These are phyloP conservation scores for Agrilus cyanescens DNA, from an alignment of 2,888 invertebrate genomes.

Conservation along the genomic window DNA sequence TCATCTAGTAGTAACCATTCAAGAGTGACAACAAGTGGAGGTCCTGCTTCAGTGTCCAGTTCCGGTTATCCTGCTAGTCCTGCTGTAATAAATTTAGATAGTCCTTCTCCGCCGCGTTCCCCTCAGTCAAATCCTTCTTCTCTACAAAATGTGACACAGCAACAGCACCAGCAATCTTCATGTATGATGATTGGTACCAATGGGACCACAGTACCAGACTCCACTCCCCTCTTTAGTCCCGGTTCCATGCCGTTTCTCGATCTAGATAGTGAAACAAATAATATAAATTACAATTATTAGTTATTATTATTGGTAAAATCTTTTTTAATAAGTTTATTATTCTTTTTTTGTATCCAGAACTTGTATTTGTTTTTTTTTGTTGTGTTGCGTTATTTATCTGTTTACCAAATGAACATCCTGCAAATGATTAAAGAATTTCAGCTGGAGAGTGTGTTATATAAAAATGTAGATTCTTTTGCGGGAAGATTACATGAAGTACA, in stretches of 20 bases:
- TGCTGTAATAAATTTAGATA: conserved; percentile 49
- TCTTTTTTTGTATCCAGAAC: too few species aligned
- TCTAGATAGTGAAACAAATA: conserved; percentile 28
- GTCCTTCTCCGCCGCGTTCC: conserved; percentile 46
- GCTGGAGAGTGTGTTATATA: too few species aligned
- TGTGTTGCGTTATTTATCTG: too few species aligned
- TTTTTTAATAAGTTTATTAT: conserved; percentile 1
- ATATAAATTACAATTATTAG: conserved; percentile 1
- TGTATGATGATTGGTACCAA: conserved; percentile 22
- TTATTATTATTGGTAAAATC: not conserved
- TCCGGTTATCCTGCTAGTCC: conserved; percentile 50
- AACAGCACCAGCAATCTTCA: conserved; percentile 17
- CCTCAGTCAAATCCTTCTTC: conserved; percentile 17
- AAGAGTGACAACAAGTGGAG: conserved; percentile 31
- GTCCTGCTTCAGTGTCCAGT: conserved; percentile 42
- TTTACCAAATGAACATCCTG: too few species aligned
- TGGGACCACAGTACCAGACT: conserved; percentile 14
- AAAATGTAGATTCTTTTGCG: too few species aligned
- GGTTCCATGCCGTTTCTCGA: conserved; percentile 28
- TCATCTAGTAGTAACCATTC: conserved; percentile 37
- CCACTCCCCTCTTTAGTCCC: conserved; percentile 15
- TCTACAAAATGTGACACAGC: conserved; percentile 3
- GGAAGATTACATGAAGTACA: too few species aligned
- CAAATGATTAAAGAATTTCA: too few species aligned
- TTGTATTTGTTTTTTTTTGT: too few species aligned